Conservation (phyloP, 2,888 invertebrate genomes). For the Antheraea assamensis region DNA sequence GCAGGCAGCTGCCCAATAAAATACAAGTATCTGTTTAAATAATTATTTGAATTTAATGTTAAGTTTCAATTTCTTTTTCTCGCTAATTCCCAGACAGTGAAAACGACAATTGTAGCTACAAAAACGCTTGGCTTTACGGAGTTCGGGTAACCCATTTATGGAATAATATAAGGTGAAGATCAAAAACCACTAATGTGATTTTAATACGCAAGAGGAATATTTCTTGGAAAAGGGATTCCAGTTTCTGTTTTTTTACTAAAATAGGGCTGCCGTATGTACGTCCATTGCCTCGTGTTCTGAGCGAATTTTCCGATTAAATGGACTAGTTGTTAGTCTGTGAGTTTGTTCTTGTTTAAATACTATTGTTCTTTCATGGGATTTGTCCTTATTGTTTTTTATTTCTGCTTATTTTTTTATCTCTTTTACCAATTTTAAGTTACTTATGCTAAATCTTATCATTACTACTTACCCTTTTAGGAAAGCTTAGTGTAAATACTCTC, state of each 20-base stretch:
- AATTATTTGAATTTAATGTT: too few species aligned
- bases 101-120: neutral
- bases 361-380: too few species aligned
- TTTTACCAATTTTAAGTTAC: too few species aligned
- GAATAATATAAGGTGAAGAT: neutral
- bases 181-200: constrained; percentile 1
- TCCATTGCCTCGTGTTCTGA: neutral
- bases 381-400: too few species aligned
- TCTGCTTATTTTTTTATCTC: too few species aligned
- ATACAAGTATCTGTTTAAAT: too few species aligned
- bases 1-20: too few species aligned
- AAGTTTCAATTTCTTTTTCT: neutral
- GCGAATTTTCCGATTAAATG: neutral
- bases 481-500: too few species aligned
- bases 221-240: neutral
- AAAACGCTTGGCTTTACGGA: neutral
- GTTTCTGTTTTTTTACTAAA: neutral
- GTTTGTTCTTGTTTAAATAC: too few species aligned
- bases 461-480: too few species aligned
- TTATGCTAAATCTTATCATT: too few species aligned
- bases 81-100: neutral
- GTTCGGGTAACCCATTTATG: neutral
- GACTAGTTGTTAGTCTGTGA: neutral
- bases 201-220: neutral
- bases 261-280: neutral